Base-by-base conservation (phyloP, 2,888 invertebrate genomes). In the Drosophila mimica region DNA sequence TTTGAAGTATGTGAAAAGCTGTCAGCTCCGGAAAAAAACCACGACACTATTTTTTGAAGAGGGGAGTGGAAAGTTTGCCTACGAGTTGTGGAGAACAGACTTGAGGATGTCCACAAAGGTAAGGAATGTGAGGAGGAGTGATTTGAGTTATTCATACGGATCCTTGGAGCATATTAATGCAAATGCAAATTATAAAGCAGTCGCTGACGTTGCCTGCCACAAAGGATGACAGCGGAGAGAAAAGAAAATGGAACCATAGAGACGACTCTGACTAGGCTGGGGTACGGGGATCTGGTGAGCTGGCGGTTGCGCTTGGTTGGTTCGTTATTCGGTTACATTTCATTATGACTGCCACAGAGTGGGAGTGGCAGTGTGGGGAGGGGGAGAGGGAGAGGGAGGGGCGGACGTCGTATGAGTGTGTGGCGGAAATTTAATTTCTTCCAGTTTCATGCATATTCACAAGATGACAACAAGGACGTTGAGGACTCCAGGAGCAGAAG, bases 321-420 rank as follows among this genome's bases (percentile, higher is more conserved):
- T 90, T 91, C 90, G 81, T 90, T 91, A 91, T 91, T 87, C 83
- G 91, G 90, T 90, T 90, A 90, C 87, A 87, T 90, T 90, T 90
- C 79, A 91, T 82, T 88, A 80, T 74, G 82, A 63, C 48, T 57
- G 62, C 48, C 36, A 30, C 71, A 67, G 63, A 5, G 33, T 20
- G 5, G 20, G 4, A 51, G 33, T 17, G 17, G 15, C 6, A 9
- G 30, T 5, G 0, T n/a, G 28, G 15, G 34, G 40, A 7, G 28
- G 28, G 25, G 13, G 8, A 9, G 30, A 7, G 0, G 28, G 15
- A 30, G 40, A 5, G 28, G 28, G 25, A 46, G 9, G 28, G 51
- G 15, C 0, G 4, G 46, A 4, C 9, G 33, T 31, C 40, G 31
- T 33, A 33, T 38, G 30, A 30, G 30, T 20, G 64, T 36, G 38